A percentile compares a stretch with the other conserved stretches of the same genome.
These are phyloP conservation scores for Molossus alvarezi DNA, from an alignment of 2,797 vertebrate species.

Conservation along the genomic window DNA sequence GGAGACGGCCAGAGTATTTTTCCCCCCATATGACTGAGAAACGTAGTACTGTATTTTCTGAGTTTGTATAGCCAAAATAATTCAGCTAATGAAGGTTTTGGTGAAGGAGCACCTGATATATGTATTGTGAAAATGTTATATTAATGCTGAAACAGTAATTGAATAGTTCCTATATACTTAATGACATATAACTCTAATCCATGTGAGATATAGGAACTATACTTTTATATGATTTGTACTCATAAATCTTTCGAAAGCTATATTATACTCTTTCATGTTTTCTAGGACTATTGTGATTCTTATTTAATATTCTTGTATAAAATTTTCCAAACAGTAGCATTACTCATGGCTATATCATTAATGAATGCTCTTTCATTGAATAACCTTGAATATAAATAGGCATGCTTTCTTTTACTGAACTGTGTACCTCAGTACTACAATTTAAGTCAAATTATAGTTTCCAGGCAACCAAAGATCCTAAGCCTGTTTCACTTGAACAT, in stretches of 20 bases:
- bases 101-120: background rate
- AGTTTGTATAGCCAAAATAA: background rate
- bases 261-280: background rate
- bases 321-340: constrained; percentile 41
- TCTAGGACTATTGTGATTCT: background rate
- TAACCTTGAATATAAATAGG: constrained; percentile 76
- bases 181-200: background rate
- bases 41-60: background rate
- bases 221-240: background rate
- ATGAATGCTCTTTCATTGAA: constrained; percentile 80
- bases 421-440: constrained; percentile 60
- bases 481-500: constrained; percentile 82
- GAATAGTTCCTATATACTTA: background rate
- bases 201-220: background rate
- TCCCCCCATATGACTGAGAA: background rate
- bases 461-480: constrained; percentile 80
- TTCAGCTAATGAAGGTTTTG: background rate
- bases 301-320: background rate
- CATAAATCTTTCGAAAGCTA: background rate
- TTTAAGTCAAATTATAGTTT: constrained; percentile 83
- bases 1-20: background rate
- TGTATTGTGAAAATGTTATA: background rate
- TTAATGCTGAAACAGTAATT: background rate
- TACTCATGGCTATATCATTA: constrained; percentile 54
- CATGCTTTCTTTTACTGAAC: constrained; percentile 80